A percentile compares a stretch with the other conserved stretches of the same genome.
These are phyloP conservation scores for Seriola aureovittata DNA, from an alignment of 2,113 vertebrate species.

Conservation along the genomic window DNA sequence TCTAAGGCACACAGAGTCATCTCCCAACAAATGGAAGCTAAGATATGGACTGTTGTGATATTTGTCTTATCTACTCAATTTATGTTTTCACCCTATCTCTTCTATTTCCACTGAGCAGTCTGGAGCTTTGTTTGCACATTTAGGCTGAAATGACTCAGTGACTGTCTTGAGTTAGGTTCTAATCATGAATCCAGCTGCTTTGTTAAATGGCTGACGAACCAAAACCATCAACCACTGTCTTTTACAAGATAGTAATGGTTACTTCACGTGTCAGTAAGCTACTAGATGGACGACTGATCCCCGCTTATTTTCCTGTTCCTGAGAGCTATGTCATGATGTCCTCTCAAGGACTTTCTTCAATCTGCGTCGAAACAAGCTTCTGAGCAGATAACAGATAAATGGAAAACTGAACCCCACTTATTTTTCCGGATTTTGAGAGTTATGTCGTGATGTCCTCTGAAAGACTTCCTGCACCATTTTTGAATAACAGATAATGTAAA, in stretches of 20 bases:
- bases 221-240: neutral
- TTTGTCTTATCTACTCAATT: neutral
- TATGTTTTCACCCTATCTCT: neutral
- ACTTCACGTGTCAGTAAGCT: neutral
- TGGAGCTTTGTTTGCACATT: constrained; percentile 1
- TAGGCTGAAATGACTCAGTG: neutral
- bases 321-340: neutral
- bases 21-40: neutral
- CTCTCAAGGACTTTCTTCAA: constrained; percentile 2
- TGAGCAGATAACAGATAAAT: constrained; percentile 37
- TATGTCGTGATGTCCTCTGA: neutral
- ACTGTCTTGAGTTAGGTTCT: neutral
- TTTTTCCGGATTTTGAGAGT: neutral
- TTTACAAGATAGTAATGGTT: neutral
- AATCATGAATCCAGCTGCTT: neutral
- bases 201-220: too few relatives aligned
- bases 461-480: neutral
- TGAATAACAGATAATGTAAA: constrained; percentile 34
- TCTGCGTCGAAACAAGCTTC: neutral
- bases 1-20: neutral
- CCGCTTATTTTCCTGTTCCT: neutral
- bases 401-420: neutral
- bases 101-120: neutral
- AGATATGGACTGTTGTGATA: neutral
- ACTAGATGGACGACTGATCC: neutral